These are phyloP conservation scores for Colinus virginianus DNA, from an alignment of 2,113 vertebrate species.

Conservation along the genomic window DNA sequence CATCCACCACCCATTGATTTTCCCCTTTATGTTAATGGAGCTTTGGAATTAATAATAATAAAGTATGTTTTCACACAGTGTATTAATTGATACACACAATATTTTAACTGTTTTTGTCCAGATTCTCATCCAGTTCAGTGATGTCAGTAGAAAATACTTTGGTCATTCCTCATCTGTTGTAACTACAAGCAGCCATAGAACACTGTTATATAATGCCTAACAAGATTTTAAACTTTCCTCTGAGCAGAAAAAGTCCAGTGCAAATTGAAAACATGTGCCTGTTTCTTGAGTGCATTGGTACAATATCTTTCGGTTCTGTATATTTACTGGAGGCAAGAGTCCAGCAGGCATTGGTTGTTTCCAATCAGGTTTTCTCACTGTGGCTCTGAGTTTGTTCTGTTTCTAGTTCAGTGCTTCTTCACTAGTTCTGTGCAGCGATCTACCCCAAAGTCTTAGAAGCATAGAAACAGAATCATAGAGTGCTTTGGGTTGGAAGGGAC, in stretches of 20 bases:
- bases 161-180: neutral
- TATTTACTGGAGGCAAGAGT: neutral
- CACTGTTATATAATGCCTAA: neutral
- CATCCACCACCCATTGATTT: neutral
- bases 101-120: neutral
- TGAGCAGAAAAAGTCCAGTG: neutral
- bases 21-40: constrained; percentile 28
- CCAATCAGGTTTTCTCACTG: neutral
- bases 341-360: neutral
- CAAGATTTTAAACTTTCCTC: neutral
- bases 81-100: constrained; percentile 28
- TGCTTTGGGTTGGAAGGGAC: no score
- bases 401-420: neutral
- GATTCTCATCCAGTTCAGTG: neutral
- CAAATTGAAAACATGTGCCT: neutral
- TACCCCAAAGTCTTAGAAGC: neutral
- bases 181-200: neutral
- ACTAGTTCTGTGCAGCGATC: neutral
- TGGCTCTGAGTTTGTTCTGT: neutral
- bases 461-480: neutral
- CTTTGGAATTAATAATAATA: constrained; percentile 25
- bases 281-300: neutral
- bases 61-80: constrained; percentile 8
- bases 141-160: neutral
- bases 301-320: neutral